These are phyloP conservation scores for Phengaris alcon DNA, from an alignment of 2,888 invertebrate genomes.

Conservation along the genomic window DNA sequence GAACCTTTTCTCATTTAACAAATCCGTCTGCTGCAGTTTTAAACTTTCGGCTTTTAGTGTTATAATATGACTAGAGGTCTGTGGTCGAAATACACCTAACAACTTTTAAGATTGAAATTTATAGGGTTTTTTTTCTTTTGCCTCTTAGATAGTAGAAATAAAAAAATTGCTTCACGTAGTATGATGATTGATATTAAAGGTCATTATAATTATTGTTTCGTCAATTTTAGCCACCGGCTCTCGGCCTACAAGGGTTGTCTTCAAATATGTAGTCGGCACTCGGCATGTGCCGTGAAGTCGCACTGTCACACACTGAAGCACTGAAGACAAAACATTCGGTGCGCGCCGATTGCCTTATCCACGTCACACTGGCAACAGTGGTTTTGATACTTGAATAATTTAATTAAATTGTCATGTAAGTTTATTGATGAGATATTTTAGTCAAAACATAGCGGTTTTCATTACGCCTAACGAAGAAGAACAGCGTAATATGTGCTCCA, in stretches of 20 bases:
- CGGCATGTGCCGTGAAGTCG: conserved; percentile 57
- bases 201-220: no score
- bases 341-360: conserved; percentile 63
- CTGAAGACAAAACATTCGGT: conserved; percentile 73
- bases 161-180: neutral
- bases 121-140: no score
- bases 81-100: no score
- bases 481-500: no score
- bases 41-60: no score
- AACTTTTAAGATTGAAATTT: no score
- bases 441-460: neutral
- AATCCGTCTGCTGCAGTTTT: no score
- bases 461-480: no score
- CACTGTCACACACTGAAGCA: conserved; percentile 46
- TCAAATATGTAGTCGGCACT: conserved; percentile 67
- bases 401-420: neutral
- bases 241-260: conserved; percentile 62
- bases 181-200: no score
- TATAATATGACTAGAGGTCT: no score
- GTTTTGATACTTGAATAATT: conserved; percentile 51
- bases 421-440: neutral
- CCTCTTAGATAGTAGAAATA: no score
- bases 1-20: no score
- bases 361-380: conserved; percentile 34
- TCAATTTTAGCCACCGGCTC: conserved; percentile 43